Percentiles rank a stretch among this genome's conserved stretches.
These are phyloP conservation scores for Stichopus chloronotus DNA, from an alignment of 35 echinoderm and acorn worm species.

Conservation along the genomic window DNA sequence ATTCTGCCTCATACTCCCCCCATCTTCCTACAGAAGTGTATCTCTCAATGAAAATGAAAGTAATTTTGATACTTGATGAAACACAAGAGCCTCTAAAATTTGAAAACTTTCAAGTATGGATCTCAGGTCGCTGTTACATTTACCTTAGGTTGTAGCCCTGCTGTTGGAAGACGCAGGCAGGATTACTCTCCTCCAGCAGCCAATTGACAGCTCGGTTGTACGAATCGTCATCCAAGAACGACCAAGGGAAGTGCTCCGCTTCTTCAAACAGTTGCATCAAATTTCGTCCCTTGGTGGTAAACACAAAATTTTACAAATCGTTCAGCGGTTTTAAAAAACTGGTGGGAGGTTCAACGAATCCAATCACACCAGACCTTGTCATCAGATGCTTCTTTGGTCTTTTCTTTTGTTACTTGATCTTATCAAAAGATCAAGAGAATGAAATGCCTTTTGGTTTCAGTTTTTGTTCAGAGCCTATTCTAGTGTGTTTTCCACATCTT, in stretches of 20 bases:
- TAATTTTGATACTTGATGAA: too few species aligned
- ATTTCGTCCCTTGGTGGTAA: slow-evolving; percentile 39
- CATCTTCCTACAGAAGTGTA: too few species aligned
- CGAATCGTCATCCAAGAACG: slow-evolving; percentile 70
- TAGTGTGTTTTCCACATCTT: too few species aligned
- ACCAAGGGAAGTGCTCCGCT: slow-evolving; percentile 77
- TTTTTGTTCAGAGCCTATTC: too few species aligned
- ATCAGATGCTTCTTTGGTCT: neutral
- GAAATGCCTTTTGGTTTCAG: too few species aligned
- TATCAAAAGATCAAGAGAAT: too few species aligned
- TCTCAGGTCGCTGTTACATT: too few species aligned
- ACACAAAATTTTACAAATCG: neutral
- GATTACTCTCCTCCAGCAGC: slow-evolving; percentile 82
- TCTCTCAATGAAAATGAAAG: too few species aligned
- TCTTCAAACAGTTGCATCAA: slow-evolving; percentile 75
- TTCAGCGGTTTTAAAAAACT: neutral
- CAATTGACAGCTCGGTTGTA: slow-evolving; percentile 79
- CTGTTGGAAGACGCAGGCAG: slow-evolving; percentile 62
- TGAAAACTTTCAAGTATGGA: too few species aligned
- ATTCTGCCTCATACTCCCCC: too few species aligned
- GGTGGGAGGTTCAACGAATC: neutral
- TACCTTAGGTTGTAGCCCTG: slow-evolving; percentile 39
- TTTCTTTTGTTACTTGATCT: neutral
- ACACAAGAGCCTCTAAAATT: too few species aligned
- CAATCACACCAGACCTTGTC: neutral